Evolutionary conservation across 1,140 invertebrate genomes (phyloP).

Genomic region (Drosophila paulistorum): DNA sequence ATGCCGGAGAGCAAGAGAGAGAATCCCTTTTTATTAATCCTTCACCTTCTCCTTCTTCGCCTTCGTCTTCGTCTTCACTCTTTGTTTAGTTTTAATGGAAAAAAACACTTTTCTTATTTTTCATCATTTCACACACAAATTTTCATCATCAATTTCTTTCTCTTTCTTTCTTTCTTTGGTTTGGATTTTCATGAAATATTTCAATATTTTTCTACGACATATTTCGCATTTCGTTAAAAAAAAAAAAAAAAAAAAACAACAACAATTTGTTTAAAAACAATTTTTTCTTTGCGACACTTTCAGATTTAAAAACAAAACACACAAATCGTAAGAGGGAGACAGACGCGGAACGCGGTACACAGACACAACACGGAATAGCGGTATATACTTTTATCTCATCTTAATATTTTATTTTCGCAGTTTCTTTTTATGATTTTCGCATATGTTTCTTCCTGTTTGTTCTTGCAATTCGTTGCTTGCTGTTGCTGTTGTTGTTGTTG

Average conservation of each 20-base stretch:
- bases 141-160: background rate
- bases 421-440: background rate
- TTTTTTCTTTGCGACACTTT: slow-evolving; percentile 1
- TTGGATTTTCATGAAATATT: background rate
- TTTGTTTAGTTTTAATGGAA: background rate
- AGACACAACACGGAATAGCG: background rate
- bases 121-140: background rate
- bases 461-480: slow-evolving; percentile 20
- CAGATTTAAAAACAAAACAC: background rate
- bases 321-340: background rate
- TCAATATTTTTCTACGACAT: background rate
- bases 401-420: background rate
- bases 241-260: background rate
- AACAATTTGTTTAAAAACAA: background rate
- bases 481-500: slow-evolving; percentile 15
- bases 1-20: background rate
- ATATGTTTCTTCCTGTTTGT: slow-evolving; percentile 28
- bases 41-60: background rate
- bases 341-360: slow-evolving; percentile 1
- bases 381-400: slow-evolving; percentile 2
- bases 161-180: background rate
- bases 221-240: background rate
- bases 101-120: background rate
- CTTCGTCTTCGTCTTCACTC: background rate
- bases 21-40: background rate